phyloP scores from a whole-genome alignment of 2,113 vertebrate genomes.

The cattle (Bos taurus) region DNA sequence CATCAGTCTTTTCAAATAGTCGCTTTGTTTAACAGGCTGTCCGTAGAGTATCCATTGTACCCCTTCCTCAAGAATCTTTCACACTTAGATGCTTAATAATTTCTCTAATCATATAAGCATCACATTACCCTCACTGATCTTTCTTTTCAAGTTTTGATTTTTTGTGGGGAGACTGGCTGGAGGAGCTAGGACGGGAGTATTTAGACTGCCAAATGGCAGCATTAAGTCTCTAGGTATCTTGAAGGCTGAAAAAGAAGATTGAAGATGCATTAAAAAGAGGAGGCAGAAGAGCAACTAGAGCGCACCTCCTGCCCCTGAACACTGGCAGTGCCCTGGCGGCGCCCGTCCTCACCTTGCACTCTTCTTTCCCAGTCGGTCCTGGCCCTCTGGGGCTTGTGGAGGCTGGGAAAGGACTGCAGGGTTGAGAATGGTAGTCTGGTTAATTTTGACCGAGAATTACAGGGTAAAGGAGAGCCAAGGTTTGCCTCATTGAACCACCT shows the following conservation, averaged over 20 bases:
- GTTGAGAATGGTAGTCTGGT: background rate
- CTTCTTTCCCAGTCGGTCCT: background rate
- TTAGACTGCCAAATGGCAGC: background rate
- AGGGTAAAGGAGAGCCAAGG: background rate
- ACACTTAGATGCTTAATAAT: background rate
- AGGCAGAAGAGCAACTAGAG: background rate
- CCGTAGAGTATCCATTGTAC: background rate
- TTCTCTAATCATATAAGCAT: background rate
- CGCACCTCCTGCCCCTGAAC: background rate
- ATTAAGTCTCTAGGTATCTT: background rate
- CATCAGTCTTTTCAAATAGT: background rate
- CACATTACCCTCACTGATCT: background rate
- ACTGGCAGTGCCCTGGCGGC: background rate
- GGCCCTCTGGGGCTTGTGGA: background rate
- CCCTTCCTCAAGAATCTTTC: background rate
- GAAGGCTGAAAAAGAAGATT: background rate
- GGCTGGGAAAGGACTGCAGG: background rate
- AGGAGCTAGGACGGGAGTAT: background rate
- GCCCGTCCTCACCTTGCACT: background rate
- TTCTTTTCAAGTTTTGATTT: background rate
- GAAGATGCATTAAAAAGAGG: background rate
- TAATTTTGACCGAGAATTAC: background rate
- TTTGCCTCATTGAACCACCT: background rate
- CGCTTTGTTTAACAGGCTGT: background rate
- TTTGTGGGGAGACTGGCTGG: background rate